Base-by-base conservation (phyloP, 2,888 invertebrate genomes). In the Hypomecis atomaria region DNA sequence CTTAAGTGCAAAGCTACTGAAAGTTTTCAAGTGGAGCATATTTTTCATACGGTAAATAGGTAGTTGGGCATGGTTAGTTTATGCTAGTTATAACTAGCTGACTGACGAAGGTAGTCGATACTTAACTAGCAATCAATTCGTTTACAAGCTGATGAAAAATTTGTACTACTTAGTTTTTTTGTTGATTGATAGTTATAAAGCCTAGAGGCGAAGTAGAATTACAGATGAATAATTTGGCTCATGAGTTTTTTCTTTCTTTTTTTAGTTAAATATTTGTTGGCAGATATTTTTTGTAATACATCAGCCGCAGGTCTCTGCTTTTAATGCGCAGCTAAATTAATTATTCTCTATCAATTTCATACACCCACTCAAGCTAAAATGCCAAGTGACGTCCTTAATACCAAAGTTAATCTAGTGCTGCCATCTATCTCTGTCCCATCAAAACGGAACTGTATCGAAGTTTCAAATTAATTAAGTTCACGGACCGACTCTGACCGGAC, bases 1-100 rank as follows among this genome's bases (percentile, higher is more conserved):
- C 56, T 85, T 52, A 85, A 88, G 87, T 85, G 84, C 78, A 78
- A 82, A 75, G 86, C 88, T 89, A 85, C 89, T 75, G 85, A 75
- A 67, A 76, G 69, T 74, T 74, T 78, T 78, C 79, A 59, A 89
- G 86, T 79, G 82, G 77, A 65, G 72, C 66, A 65, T 72, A 88
- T 90, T 81, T 85, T 86, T 90, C 86, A 86, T 80, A 70, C 70
- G 77, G 72, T 90, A 91, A 91, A 82, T 84, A 87, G 79, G 78
- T 78, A 78, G 76, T 70, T 52, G 69, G 61, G 55, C 50, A 57
- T 62, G 45, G 58, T 65, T 64, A 49, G 5, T 55, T 66, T 71
- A 63, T 70, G 63, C 42, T 58, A 42, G 37, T 42, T 55, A 43
- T 66, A 59, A 37, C 45, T 37, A 37, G 34, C 37, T 60, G 65